phyloP scores from a whole-genome alignment of 2,113 vertebrate species.

The Thoracochromis brauschi region DNA sequence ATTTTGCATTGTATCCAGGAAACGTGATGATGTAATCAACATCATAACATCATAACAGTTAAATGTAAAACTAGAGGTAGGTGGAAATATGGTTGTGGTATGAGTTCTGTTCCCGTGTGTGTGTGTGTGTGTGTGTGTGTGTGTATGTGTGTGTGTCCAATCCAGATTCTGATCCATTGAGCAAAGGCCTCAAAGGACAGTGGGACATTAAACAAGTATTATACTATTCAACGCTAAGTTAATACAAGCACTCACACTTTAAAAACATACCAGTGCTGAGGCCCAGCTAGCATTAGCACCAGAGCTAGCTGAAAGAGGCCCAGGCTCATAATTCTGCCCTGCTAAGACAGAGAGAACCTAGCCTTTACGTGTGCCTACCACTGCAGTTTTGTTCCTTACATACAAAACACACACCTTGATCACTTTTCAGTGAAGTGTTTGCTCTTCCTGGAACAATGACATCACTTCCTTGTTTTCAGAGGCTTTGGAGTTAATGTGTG shows the following conservation, averaged over 20 bases:
- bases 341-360: background rate
- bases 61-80: constrained; percentile 14
- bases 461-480: background rate
- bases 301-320: background rate
- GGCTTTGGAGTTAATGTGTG: background rate
- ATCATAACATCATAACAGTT: background rate
- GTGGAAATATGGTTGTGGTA: background rate
- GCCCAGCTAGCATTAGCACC: background rate
- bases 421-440: background rate
- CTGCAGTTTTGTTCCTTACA: background rate
- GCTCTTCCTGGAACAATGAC: background rate
- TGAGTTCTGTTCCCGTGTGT: background rate
- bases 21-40: constrained; percentile 21
- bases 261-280: background rate
- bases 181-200: background rate
- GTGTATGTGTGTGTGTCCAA: background rate
- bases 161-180: background rate
- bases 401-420: background rate
- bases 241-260: background rate
- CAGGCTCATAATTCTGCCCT: background rate
- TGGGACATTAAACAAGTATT: background rate
- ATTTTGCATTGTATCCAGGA: constrained; percentile 18
- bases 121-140: background rate
- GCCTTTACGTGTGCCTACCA: background rate
- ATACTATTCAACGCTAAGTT: background rate